Percentiles rank a stretch among this genome's conserved stretches.
Conservation (phyloP, 2,888 invertebrate species). For the Cephus pygmeus region DNA sequence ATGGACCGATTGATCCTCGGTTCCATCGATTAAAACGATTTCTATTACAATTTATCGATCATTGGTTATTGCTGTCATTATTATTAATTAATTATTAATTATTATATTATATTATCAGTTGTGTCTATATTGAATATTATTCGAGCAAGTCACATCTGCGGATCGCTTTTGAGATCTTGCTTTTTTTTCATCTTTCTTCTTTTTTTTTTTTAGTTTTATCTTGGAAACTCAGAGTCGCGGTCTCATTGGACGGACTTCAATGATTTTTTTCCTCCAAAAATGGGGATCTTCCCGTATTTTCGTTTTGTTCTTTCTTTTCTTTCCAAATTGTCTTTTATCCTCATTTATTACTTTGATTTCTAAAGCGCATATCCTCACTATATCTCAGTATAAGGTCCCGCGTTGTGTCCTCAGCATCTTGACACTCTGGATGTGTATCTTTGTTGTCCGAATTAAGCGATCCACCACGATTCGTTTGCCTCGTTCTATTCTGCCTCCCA, state of each 20-base stretch:
- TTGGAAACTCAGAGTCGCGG: not conserved
- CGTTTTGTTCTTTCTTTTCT: not conserved
- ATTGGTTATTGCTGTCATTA: constrained; percentile 41
- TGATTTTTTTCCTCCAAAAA: not conserved
- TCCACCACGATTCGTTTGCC: not conserved
- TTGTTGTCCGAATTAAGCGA: not conserved
- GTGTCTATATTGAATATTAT: not conserved
- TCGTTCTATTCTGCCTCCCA: not conserved
- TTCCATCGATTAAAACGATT: constrained; percentile 42
- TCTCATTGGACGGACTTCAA: not conserved
- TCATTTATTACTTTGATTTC: not conserved
- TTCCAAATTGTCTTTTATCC: not conserved
- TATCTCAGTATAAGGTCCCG: not conserved
- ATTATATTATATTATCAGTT: not conserved
- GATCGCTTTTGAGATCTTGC: not conserved
- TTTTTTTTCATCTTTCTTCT: not conserved
- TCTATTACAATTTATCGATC: constrained; percentile 41
- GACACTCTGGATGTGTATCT: not conserved
- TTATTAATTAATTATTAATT: constrained; percentile 18
- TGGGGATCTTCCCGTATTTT: not conserved
- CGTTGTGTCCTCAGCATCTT: not conserved
- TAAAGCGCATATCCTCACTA: not conserved
- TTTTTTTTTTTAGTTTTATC: not conserved
- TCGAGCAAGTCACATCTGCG: not conserved
- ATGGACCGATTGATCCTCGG: constrained; percentile 31